Evolutionary conservation across 1,140 invertebrate genomes (phyloP).

Genomic region (Notospermus geniculatus): DNA sequence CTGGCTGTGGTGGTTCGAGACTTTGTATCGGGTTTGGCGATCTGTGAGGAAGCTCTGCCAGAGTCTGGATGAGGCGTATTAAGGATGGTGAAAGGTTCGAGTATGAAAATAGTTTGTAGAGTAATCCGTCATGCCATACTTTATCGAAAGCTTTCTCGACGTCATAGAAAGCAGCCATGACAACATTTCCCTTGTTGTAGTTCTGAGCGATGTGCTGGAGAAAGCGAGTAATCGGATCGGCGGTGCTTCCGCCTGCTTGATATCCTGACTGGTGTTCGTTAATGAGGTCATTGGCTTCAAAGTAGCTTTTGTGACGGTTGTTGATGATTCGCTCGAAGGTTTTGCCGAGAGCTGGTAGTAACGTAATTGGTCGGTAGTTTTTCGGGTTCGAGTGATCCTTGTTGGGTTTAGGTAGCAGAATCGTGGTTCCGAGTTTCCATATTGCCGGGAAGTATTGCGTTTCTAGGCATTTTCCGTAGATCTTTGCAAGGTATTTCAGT

Average conservation of each 20-base stretch:
- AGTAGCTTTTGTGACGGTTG: background rate
- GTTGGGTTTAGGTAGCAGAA: background rate
- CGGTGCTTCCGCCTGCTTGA: background rate
- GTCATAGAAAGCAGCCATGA: background rate
- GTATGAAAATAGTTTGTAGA: background rate
- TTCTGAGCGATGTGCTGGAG: background rate
- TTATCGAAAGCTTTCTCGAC: slow-evolving; percentile 3
- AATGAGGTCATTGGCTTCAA: background rate
- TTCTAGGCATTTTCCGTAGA: no score
- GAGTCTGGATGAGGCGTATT: no score
- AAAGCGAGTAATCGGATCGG: background rate
- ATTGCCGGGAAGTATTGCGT: background rate
- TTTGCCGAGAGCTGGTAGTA: background rate
- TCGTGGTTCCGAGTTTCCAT: background rate
- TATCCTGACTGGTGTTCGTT: background rate
- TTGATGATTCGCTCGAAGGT: background rate
- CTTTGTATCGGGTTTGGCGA: background rate
- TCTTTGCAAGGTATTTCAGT: no score
- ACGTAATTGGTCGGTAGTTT: slow-evolving; percentile 6
- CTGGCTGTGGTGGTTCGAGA: background rate
- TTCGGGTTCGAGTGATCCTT: background rate
- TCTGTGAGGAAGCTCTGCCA: slow-evolving; percentile 1
- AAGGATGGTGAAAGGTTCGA: background rate
- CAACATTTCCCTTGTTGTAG: background rate
- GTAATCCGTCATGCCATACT: background rate